Evolutionary conservation across 2,888 invertebrate species (phyloP), one percentile per base, ranked within the genome.

Genomic region (Carterocephalus palaemon): DNA sequence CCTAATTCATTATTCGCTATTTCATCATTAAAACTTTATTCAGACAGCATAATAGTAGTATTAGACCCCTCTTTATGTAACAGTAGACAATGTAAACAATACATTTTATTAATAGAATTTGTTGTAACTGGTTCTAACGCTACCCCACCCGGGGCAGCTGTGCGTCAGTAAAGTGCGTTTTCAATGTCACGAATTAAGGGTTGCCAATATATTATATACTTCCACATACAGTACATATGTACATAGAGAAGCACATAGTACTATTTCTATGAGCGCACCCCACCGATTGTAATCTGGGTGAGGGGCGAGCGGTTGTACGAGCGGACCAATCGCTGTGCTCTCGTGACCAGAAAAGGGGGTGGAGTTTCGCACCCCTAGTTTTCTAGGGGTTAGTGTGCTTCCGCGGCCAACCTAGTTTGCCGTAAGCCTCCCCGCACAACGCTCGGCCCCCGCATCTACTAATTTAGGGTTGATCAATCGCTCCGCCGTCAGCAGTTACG

Each of bases 331-430:
- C 80, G 75, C 81, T 71, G 78, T 77, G 81, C 79, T 76, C 81
- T 70, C 78, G 77, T 85, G 85, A 83, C 85, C 86, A 86, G 85
- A 84, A 86, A 86, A 84, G 84, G 67, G 85, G 86, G 86, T 72
- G 86, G 86, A 84, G 86, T 84, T 84, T 86, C 83, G 83, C 85
- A 85, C 86, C 86, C 86, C 86, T 84, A 85, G 86, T 85, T 86
- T 86, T 86, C 86, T 85, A 86, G 86, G 86, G 86, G 86, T 86
- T 86, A 86, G 84, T 86, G 81, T 86, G 86, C 84, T 86, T 86
- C 80, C 86, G 85, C 75, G 81, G 78, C 84, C 86, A 86, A 86
- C 86, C 86, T 86, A 86, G 86, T 85, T 86, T 82, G 76, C 74
- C 67, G 75, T 74, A 64, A 60, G 69, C 75, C 66, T 62, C 76